Evolutionary conservation across 2,113 vertebrate genomes (phyloP).

Genomic region (Peromyscus californicus): DNA sequence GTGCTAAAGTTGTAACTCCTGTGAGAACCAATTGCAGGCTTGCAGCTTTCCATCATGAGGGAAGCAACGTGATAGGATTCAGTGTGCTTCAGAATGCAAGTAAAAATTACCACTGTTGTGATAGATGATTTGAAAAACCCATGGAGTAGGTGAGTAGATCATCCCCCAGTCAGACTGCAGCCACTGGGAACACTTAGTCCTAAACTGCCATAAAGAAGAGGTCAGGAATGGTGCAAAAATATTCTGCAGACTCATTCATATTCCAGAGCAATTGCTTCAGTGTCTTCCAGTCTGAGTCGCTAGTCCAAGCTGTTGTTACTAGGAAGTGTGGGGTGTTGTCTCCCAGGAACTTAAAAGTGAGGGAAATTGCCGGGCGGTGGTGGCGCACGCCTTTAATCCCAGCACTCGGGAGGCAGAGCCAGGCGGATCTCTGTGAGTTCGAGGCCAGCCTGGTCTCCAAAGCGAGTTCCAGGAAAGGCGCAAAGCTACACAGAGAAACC

Average conservation of each 20-base stretch:
- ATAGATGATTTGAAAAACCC: constrained; percentile 9
- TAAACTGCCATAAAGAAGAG: not conserved
- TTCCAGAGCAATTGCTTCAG: not conserved
- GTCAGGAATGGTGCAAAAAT: not conserved
- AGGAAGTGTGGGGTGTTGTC: not conserved
- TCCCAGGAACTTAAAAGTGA: constrained; percentile 22
- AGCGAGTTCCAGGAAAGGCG: too few relatives aligned
- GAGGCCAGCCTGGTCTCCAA: too few relatives aligned
- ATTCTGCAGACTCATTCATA: not conserved
- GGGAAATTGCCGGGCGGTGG: too few relatives aligned
- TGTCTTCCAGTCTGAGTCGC: not conserved
- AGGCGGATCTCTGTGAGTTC: too few relatives aligned
- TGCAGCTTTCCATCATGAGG: constrained; percentile 60
- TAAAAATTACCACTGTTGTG: constrained; percentile 21
- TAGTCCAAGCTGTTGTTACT: not conserved
- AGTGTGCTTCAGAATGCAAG: not conserved
- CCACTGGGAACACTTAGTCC: not conserved
- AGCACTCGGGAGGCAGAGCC: too few relatives aligned
- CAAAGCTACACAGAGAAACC: too few relatives aligned
- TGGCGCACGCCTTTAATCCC: too few relatives aligned
- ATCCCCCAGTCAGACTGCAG: not conserved
- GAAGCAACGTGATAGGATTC: not conserved
- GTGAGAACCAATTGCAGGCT: constrained; percentile 62
- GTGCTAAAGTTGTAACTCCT: constrained; percentile 36
- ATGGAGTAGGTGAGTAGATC: not conserved